phyloP scores from a whole-genome alignment of 2,797 vertebrate species.

The Bovichtus variegatus region DNA sequence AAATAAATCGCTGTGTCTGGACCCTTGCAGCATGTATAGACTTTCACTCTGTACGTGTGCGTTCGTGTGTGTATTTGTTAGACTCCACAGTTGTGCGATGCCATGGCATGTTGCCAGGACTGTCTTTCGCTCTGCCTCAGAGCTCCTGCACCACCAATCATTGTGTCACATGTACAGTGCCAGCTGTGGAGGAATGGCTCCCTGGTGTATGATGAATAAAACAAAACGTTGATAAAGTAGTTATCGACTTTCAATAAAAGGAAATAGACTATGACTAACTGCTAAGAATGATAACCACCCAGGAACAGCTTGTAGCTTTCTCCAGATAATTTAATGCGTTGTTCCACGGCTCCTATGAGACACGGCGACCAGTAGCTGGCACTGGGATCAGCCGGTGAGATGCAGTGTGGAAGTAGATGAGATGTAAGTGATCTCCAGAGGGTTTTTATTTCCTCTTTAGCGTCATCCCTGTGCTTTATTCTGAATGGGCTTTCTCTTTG shows the following conservation, averaged over 20 bases:
- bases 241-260: conserved; percentile 53
- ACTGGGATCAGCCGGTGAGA: conserved; percentile 8
- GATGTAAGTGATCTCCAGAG: conserved; percentile 13
- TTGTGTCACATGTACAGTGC: conserved; percentile 21
- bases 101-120: conserved; percentile 31
- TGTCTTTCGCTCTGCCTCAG: conserved; percentile 20
- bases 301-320: conserved; percentile 25
- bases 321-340: not conserved
- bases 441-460: conserved; percentile 7
- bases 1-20: conserved; percentile 52
- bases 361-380: not conserved
- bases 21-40: conserved; percentile 20
- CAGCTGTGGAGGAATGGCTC: conserved; percentile 54
- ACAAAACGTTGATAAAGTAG: conserved; percentile 56
- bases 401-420: not conserved
- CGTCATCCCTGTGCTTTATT: conserved; percentile 2
- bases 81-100: conserved; percentile 27
- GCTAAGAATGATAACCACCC: conserved; percentile 19
- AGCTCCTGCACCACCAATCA: conserved; percentile 24
- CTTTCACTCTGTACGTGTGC: conserved; percentile 13
- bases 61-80: conserved; percentile 23
- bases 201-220: conserved; percentile 50
- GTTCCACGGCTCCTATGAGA: not conserved
- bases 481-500: not conserved
- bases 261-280: conserved; percentile 47